phyloP scores from a whole-genome alignment of 2,888 invertebrate species.

The Noctua comes region DNA sequence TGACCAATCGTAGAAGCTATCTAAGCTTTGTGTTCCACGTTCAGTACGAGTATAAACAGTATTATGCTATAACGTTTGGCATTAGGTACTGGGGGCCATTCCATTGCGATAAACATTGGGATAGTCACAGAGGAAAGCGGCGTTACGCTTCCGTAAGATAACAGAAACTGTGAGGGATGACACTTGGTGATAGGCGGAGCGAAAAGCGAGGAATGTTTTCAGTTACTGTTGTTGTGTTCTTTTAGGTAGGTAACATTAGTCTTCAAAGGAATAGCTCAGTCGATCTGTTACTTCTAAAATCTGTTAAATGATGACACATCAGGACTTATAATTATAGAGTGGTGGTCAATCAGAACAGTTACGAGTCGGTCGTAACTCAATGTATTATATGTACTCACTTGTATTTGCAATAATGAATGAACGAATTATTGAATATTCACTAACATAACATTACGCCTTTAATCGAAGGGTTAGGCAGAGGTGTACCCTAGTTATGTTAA shows the following conservation, averaged over 20 bases:
- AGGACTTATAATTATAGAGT: background rate
- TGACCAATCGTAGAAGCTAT: background rate
- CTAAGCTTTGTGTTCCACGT: background rate
- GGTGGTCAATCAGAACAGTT: too few species aligned
- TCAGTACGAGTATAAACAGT: slow-evolving; percentile 6
- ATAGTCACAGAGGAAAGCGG: slow-evolving; percentile 54
- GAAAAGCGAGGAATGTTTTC: background rate
- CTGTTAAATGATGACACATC: background rate
- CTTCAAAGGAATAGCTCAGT: background rate
- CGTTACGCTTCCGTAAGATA: slow-evolving; percentile 57
- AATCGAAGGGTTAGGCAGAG: too few species aligned
- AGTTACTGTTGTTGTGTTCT: background rate
- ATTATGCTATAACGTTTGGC: slow-evolving; percentile 24
- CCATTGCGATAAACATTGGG: slow-evolving; percentile 60
- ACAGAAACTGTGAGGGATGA: slow-evolving; percentile 36
- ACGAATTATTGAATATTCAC: too few species aligned
- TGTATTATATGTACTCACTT: too few species aligned
- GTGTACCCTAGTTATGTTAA: too few species aligned
- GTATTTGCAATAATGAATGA: too few species aligned
- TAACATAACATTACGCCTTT: too few species aligned
- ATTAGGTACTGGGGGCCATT: slow-evolving; percentile 33
- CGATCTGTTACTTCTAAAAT: background rate
- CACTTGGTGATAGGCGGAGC: slow-evolving; percentile 14
- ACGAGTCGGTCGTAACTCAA: too few species aligned
- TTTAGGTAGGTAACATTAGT: background rate